Evolutionary conservation across 2,888 invertebrate species (phyloP), one percentile per base, ranked within the genome.

Genomic region (Hyppa rectilinea): DNA sequence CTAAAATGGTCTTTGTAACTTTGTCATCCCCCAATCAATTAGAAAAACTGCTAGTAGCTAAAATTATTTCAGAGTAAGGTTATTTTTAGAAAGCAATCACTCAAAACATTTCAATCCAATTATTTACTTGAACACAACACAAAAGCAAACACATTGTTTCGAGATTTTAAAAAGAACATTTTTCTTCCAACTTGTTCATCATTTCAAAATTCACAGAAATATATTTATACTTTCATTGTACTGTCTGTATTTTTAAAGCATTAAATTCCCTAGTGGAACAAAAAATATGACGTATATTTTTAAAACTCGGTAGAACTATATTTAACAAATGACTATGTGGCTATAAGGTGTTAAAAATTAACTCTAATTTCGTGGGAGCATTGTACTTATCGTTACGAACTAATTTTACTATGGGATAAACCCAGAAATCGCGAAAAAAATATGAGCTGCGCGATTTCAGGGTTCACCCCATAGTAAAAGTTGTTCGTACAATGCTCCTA

Each of bases 61-160:
- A 60, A 20, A 63, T 63, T 56, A 53, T 52, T 60, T 60, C 14
- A 23, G 17, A 58, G 14, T 55, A 58, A 10, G 23, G 65, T 73
- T 75, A 78, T 45, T 61, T 76, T 69, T 60, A 65, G 60, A 43
- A 82, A 85, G 80, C 85, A 80, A 82, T 80, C 85, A 87, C 86
- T 80, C 82, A 78, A 81, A 80, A 77, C 78, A 74, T 50, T 80
- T 67, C 81, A 78, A 71, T 62, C 64, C 60, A 80, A 69, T 75
- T 75, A 75, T 75, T 66, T 74, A 60, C 47, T 64, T 29, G 58
- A 64, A 78, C 81, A 79, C 82, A 78, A 81, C 67, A 79, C 78
- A 56, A 62, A 81, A 81, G 63, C 81, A 43, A 78, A 80, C 59
- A 47, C 53, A 47, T 17, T 9, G n/a, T 36, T 29, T 53, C n/a